phyloP scores from a whole-genome alignment of 2,113 vertebrate genomes.

The Tricholaema leucomelas region DNA sequence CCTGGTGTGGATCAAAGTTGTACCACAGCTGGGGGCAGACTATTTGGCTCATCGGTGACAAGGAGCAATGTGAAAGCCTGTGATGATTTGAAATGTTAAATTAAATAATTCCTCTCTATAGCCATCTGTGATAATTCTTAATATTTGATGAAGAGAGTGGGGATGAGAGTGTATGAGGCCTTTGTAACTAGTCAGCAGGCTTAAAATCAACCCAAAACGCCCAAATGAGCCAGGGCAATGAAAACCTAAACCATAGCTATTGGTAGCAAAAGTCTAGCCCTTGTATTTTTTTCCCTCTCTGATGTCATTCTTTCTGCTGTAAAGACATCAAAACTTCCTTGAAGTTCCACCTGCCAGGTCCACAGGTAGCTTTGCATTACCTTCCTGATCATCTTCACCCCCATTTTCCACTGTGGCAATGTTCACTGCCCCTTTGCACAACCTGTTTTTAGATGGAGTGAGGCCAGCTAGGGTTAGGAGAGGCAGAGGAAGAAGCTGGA shows the following conservation, averaged over 20 bases:
- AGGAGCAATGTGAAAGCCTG: background rate
- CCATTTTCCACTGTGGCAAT: rapidly evolving
- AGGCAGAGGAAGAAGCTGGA: background rate
- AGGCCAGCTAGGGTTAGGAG: background rate
- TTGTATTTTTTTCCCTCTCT: background rate
- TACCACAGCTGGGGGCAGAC: background rate
- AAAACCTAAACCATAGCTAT: background rate
- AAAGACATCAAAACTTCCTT: background rate
- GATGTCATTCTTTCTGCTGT: background rate
- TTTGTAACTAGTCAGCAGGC: background rate
- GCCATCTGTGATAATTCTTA: background rate
- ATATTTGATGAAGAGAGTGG: background rate
- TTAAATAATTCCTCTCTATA: background rate
- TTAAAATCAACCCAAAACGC: background rate
- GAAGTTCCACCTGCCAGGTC: background rate
- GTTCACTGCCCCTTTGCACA: background rate
- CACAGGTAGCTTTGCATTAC: rapidly evolving
- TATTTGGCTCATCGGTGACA: background rate
- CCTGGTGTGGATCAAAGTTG: background rate
- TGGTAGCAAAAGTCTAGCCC: background rate
- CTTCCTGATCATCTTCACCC: background rate
- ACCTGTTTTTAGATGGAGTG: background rate
- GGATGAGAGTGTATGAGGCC: background rate
- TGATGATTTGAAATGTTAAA: background rate
- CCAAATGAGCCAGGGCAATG: background rate